Conservation (phyloP, 92 coral and sea anemone genomes). For the Epizoanthus stellaris region DNA sequence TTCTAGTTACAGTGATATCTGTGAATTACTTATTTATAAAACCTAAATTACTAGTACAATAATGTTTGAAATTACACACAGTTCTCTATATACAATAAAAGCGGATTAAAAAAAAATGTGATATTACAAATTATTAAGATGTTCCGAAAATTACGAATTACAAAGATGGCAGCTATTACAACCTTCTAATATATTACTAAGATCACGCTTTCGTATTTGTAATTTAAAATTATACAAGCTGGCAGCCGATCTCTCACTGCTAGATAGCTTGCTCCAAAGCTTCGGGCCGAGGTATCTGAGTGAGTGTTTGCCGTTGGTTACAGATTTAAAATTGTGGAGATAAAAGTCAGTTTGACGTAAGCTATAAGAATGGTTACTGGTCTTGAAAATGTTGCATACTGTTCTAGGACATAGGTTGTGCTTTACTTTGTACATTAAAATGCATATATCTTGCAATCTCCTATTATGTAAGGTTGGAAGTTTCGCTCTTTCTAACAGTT, state of each 20-base stretch:
- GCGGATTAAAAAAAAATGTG: background rate
- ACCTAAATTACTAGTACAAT: conserved; percentile 5
- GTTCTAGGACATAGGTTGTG: no score
- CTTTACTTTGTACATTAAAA: no score
- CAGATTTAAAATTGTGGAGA: no score
- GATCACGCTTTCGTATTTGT: conserved; percentile 8
- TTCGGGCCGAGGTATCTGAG: no score
- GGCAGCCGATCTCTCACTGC: conserved; percentile 2
- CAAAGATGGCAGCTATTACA: background rate
- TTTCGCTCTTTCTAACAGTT: no score
- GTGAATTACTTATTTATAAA: conserved; percentile 13
- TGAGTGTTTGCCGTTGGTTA: no score
- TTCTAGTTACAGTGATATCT: conserved; percentile 17
- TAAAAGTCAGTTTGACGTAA: no score
- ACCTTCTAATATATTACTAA: conserved; percentile 10
- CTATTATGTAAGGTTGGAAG: no score
- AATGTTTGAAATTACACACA: conserved; percentile 3
- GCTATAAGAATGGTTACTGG: no score
- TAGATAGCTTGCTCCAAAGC: background rate
- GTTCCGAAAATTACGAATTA: conserved; percentile 11
- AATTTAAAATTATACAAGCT: background rate
- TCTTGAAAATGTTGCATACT: no score
- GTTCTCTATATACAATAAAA: conserved; percentile 1
- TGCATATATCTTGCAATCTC: no score
- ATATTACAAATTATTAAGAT: background rate